These are phyloP conservation scores for Amiota mariae DNA, from an alignment of 2,888 invertebrate genomes.

Conservation along the genomic window DNA sequence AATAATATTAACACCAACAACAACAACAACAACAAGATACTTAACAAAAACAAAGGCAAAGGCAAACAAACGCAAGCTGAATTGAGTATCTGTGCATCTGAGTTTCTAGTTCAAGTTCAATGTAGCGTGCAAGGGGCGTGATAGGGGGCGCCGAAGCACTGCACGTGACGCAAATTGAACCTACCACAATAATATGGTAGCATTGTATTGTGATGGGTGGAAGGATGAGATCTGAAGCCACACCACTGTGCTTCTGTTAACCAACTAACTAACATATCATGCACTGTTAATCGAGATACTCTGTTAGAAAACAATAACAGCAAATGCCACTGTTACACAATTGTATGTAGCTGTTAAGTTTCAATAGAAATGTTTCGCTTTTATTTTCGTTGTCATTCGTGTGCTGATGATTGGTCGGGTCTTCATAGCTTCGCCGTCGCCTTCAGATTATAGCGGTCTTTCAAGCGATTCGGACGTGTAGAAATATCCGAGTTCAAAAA, in stretches of 20 bases:
- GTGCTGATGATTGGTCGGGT: too few species aligned
- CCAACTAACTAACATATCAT: too few species aligned
- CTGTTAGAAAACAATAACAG: too few species aligned
- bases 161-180: constrained; percentile 47
- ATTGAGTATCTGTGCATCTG: not conserved
- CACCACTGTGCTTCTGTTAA: too few species aligned
- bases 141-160: constrained; percentile 32
- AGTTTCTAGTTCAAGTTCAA: constrained; percentile 60
- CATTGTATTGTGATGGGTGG: not conserved
- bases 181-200: constrained; percentile 45
- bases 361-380: too few species aligned
- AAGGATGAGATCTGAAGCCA: too few species aligned
- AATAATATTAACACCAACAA: constrained; percentile 32
- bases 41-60: too few species aligned
- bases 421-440: constrained; percentile 28
- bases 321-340: too few species aligned
- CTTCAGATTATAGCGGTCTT: constrained; percentile 55
- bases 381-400: too few species aligned
- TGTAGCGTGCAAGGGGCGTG: constrained; percentile 42
- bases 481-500: not conserved
- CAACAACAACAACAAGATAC: constrained; percentile 28
- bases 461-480: constrained; percentile 50
- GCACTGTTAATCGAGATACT: too few species aligned
- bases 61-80: constrained; percentile 32
- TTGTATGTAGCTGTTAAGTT: too few species aligned